Conservation (phyloP, 2,797 vertebrate genomes). For the Anas georgica region DNA sequence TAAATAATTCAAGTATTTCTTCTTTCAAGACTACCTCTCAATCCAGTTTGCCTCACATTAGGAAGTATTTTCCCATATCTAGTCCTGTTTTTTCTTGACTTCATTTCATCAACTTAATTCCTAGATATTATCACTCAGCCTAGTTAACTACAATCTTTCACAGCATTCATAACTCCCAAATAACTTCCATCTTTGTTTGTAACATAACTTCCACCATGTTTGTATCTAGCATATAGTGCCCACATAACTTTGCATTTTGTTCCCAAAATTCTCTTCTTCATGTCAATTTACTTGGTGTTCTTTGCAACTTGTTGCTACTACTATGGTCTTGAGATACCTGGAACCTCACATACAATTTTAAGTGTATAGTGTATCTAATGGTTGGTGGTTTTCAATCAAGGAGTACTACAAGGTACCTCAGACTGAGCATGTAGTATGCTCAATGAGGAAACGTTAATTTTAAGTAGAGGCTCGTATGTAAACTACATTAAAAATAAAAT, state of each 20-base stretch:
- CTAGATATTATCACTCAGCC: neutral
- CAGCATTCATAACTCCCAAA: neutral
- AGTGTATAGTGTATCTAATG: neutral
- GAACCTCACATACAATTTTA: neutral
- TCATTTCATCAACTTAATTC: neutral
- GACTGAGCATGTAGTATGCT: neutral
- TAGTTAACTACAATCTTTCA: neutral
- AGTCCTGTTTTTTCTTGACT: neutral
- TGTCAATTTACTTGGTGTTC: neutral
- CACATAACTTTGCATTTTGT: neutral
- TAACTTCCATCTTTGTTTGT: neutral
- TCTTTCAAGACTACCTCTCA: neutral
- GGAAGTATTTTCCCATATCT: neutral
- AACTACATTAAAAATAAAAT: neutral
- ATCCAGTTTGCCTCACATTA: neutral
- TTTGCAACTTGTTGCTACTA: neutral
- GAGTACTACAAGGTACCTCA: neutral
- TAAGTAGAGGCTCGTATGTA: neutral
- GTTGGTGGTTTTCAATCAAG: neutral
- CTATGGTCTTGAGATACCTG: neutral
- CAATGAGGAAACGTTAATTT: neutral
- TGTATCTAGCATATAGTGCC: accelerated
- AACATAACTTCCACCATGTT: neutral
- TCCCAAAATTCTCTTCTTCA: neutral
- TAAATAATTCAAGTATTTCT: neutral